These are phyloP conservation scores for Pelobates fuscus DNA, from an alignment of 2,113 vertebrate species.

Conservation along the genomic window DNA sequence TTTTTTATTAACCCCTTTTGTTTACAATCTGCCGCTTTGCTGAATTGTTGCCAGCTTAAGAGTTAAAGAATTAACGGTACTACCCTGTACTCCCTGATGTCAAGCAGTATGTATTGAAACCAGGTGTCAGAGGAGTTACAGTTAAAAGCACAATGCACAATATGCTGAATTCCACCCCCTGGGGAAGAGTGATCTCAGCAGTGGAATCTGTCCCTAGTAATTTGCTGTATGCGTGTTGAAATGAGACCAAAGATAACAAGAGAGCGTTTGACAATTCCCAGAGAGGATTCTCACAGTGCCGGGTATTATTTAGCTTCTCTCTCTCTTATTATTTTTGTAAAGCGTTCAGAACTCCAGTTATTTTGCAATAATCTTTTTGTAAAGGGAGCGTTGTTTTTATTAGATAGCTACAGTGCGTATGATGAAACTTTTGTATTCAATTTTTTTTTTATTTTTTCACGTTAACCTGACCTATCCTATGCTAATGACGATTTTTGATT, in stretches of 20 bases:
- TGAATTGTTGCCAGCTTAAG: background rate
- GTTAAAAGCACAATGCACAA: constrained; percentile 30
- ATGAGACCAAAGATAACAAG: constrained; percentile 49
- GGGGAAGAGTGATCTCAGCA: constrained; percentile 35
- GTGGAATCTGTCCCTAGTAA: constrained; percentile 48
- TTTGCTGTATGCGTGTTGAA: constrained; percentile 45
- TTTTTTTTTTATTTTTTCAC: too few species aligned
- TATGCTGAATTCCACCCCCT: constrained; percentile 23
- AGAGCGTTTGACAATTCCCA: constrained; percentile 32
- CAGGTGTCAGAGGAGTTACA: constrained; percentile 46
- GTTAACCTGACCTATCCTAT: too few species aligned
- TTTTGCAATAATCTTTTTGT: constrained; percentile 5
- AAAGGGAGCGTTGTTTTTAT: background rate
- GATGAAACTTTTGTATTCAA: too few species aligned
- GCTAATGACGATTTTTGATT: too few species aligned
- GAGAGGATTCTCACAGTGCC: constrained; percentile 6
- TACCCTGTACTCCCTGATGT: background rate
- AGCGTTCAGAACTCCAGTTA: background rate
- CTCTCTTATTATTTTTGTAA: background rate
- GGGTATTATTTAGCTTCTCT: constrained; percentile 5
- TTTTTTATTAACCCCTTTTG: background rate
- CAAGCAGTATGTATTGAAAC: constrained; percentile 29
- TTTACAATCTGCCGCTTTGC: too few species aligned
- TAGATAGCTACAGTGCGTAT: too few species aligned
- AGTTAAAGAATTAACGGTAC: constrained; percentile 36